phyloP scores from a whole-genome alignment of 2,888 invertebrate genomes.

The Tribolium freemani region DNA sequence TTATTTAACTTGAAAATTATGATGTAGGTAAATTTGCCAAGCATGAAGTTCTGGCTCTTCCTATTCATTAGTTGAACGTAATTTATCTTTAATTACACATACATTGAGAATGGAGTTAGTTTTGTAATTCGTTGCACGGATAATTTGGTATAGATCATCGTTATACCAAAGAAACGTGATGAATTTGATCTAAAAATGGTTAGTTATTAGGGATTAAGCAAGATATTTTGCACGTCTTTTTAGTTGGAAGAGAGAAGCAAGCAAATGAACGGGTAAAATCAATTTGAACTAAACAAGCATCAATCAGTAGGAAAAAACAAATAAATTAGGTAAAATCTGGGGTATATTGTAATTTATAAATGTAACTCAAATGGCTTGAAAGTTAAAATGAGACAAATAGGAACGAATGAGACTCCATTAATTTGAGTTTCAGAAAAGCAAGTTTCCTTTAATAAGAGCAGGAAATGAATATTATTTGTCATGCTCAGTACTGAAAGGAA shows the following conservation, averaged over 20 bases:
- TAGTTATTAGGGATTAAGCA: constrained; percentile 8
- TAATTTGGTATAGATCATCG: background rate
- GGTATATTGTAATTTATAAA: constrained; percentile 49
- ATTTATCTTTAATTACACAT: constrained; percentile 27
- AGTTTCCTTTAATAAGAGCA: constrained; percentile 47
- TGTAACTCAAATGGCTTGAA: constrained; percentile 46
- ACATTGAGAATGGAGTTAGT: constrained; percentile 15
- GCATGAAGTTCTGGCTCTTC: constrained; percentile 29
- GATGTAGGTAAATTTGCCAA: constrained; percentile 24
- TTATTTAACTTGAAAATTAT: constrained; percentile 30
- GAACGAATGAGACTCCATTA: constrained; percentile 53
- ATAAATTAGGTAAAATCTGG: constrained; percentile 35
- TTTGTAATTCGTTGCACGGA: constrained; percentile 13
- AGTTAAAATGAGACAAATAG: constrained; percentile 49
- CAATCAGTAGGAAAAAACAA: constrained; percentile 25
- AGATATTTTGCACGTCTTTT: background rate
- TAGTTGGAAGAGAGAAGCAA: background rate
- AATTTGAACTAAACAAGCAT: constrained; percentile 7
- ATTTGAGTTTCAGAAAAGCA: constrained; percentile 50
- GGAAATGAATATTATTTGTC: constrained; percentile 55
- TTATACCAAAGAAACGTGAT: constrained; percentile 1
- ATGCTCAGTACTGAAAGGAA: constrained; percentile 40
- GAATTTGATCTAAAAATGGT: background rate
- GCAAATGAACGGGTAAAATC: background rate
- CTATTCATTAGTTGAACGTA: constrained; percentile 30